Evolutionary conservation across 2,888 invertebrate species (phyloP).

Genomic region (Cerastis rubricosa): DNA sequence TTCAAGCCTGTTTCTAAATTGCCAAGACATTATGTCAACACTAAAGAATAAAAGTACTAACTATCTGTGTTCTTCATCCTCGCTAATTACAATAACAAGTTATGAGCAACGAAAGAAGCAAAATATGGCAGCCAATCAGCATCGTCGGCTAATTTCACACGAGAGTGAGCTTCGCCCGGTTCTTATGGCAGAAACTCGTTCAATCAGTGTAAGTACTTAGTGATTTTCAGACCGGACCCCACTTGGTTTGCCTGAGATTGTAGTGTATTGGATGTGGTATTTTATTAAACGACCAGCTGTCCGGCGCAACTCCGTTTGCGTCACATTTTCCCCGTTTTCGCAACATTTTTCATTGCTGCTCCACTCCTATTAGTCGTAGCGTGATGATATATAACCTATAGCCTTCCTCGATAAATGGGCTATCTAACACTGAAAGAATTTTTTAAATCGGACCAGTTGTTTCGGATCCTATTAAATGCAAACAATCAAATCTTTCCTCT

Average conservation of each 20-base stretch:
- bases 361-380: too few relatives aligned
- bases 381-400: too few relatives aligned
- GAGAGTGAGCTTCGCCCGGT: constrained; percentile 76
- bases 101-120: constrained; percentile 66
- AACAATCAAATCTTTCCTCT: too few relatives aligned
- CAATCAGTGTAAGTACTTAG: constrained; percentile 86
- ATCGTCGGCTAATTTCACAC: constrained; percentile 85
- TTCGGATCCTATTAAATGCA: too few relatives aligned
- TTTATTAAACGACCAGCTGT: too few relatives aligned
- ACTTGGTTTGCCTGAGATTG: constrained; percentile 36
- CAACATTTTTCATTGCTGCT: too few relatives aligned
- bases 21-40: not conserved
- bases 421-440: too few relatives aligned
- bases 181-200: constrained; percentile 88
- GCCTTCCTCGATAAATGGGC: too few relatives aligned
- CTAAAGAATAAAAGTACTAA: not conserved
- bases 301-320: too few relatives aligned
- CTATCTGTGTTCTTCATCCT: not conserved
- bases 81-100: constrained; percentile 58
- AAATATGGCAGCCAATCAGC: constrained; percentile 67
- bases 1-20: not conserved
- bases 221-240: constrained; percentile 79
- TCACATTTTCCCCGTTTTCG: too few relatives aligned
- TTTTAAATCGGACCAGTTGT: too few relatives aligned
- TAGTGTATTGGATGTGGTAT: constrained; percentile 68